Base-by-base conservation (phyloP, 2,888 invertebrate genomes). In the Drosophila cracens region DNA sequence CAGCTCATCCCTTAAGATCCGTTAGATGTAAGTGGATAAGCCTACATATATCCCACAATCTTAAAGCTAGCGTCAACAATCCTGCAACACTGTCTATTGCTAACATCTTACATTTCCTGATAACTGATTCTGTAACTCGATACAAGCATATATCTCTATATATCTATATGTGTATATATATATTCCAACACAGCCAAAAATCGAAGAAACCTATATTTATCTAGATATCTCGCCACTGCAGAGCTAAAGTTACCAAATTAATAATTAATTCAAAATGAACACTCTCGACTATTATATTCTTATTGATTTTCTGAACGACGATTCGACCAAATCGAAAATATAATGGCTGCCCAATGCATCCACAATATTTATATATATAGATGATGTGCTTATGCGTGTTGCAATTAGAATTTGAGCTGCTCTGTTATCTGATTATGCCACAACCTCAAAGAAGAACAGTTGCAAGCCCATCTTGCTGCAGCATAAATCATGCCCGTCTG, bases 401-500 rank as follows among this genome's bases (percentile, higher is more conserved):
- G 7, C 66, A 76, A 80, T 80, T 76, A 52, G 64, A 73, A 51
- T 72, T 48, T 57, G 62, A 76, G 51, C 59, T 64, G 65, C n/a
- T 38, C 49, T 64, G 53, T 60, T 71, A 68, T 53, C 52, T 58
- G 29, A 54, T 57, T 40, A 25, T 49, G 40, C 27, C 34, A 29
- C n/a, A 34, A 40, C 54, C 51, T 48, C 34, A 27, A 25, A 46
- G 56, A 36, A 29, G 53, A 18, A 6, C 38, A 25, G 36, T 29
- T 29, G 40, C 52, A 40, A 21, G 27, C 40, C 51, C 38, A 52
- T 59, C 27, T 60, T 68, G 49, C 34, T 43, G 21, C 57, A 34
- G 58, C 71, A 75, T 78, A 78, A 75, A 78, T 78, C 81, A 78
- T 60, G 40, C 33, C 43, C 43, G 53, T 40, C 68, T 29, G 52